Percentiles rank a stretch among this genome's conserved stretches.
Evolutionary conservation across 2,113 vertebrate species (phyloP).

Genomic region (Furnarius figulus): DNA sequence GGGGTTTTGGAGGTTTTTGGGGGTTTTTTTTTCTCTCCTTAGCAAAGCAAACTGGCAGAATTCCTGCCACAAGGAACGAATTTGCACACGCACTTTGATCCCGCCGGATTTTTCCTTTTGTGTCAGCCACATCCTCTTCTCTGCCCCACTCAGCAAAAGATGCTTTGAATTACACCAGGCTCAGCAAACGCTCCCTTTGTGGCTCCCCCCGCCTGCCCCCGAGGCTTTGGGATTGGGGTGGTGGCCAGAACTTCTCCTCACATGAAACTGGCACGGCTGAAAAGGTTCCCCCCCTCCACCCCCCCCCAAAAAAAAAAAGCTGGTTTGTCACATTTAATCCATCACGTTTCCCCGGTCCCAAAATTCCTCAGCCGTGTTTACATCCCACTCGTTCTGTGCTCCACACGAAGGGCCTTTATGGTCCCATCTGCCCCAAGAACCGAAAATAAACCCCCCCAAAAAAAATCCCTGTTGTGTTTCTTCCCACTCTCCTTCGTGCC

Average conservation of each 20-base stretch:
- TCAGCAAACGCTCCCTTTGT: neutral
- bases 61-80: slow-evolving; percentile 87
- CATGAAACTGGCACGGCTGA: slow-evolving; percentile 21
- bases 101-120: slow-evolving; percentile 87
- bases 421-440: neutral
- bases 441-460: neutral
- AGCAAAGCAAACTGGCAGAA: slow-evolving; percentile 56
- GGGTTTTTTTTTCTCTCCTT: neutral
- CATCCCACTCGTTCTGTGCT: neutral
- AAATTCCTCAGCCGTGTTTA: neutral
- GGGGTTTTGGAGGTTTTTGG: neutral
- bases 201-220: slow-evolving; percentile 2
- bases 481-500: neutral
- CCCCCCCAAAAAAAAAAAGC: no score
- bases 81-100: slow-evolving; percentile 88
- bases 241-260: slow-evolving; percentile 14
- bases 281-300: no score
- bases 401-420: neutral
- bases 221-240: neutral
- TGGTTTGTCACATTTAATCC: slow-evolving; percentile 30
- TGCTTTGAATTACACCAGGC: slow-evolving; percentile 86
- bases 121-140: slow-evolving; percentile 88
- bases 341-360: neutral
- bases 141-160: slow-evolving; percentile 79
- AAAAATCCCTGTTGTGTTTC: neutral